Percentiles rank a stretch among this genome's conserved stretches.
Conservation (phyloP, 53 echinoderm and acorn worm species). For the Luidia sarsii region DNA sequence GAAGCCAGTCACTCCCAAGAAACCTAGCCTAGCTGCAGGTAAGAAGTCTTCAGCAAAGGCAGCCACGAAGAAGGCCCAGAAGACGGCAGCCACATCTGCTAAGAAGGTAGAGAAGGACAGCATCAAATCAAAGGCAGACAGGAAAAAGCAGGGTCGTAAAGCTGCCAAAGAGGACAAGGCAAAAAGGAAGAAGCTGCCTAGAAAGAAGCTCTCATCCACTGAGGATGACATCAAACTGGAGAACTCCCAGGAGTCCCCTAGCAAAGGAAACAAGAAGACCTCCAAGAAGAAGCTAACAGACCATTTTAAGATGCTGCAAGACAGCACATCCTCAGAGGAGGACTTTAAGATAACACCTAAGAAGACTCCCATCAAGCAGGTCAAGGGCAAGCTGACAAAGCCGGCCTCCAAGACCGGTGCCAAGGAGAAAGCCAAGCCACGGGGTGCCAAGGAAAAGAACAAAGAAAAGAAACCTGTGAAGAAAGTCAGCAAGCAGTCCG, state of each 20-base stretch:
- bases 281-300: conserved; percentile 62
- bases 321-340: conserved; percentile 30
- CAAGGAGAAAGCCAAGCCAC: neutral
- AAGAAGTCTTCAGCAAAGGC: conserved; percentile 12
- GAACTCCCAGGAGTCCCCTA: conserved; percentile 10
- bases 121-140: conserved; percentile 19
- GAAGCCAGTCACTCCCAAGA: neutral
- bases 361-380: conserved; percentile 27
- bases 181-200: neutral
- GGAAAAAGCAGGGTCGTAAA: conserved; percentile 14
- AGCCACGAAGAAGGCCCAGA: conserved; percentile 8
- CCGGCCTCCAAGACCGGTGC: conserved; percentile 20
- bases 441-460: conserved; percentile 4
- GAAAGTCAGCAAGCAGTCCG: conserved; percentile 2
- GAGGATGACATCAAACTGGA: conserved; percentile 55
- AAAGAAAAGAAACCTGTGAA: neutral
- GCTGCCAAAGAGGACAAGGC: conserved; percentile 3
- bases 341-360: conserved; percentile 7
- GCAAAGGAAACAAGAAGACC: neutral
- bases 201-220: neutral
- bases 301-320: conserved; percentile 47
- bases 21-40: neutral
- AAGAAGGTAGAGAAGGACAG: neutral
- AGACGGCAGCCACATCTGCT: neutral
- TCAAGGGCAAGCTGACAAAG: conserved; percentile 20